These are phyloP conservation scores for Hyperoodon ampullatus DNA, from an alignment of 2,113 vertebrate species.

Conservation along the genomic window DNA sequence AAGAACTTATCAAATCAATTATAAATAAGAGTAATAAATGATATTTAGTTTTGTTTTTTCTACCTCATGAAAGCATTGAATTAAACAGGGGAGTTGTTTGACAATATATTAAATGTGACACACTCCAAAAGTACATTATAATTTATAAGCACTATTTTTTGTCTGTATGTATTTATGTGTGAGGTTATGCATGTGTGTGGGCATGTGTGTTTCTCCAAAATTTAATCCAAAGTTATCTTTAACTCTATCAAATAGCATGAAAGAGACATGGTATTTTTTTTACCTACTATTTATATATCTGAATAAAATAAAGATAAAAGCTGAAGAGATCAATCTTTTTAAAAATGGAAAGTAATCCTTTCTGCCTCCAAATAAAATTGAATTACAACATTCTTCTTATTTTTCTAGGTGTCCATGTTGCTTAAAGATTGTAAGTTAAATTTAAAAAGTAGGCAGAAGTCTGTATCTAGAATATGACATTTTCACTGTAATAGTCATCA, in stretches of 20 bases:
- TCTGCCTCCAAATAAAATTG: constrained; percentile 36
- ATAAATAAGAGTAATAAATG: background rate
- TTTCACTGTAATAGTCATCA: constrained; percentile 5
- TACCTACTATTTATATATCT: background rate
- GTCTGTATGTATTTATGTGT: background rate
- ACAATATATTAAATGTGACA: background rate
- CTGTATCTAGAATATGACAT: background rate
- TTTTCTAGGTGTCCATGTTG: background rate
- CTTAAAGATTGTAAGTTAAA: constrained; percentile 4
- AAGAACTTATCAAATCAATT: background rate
- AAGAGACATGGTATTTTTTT: background rate
- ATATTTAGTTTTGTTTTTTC: background rate
- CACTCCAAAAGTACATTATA: background rate
- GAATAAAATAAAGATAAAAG: background rate
- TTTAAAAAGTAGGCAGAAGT: background rate
- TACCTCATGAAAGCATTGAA: background rate
- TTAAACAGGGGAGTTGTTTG: background rate
- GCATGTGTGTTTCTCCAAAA: background rate
- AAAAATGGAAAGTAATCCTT: background rate
- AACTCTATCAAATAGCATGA: background rate
- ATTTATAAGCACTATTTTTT: background rate
- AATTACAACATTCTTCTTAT: background rate
- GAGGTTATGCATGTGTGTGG: background rate
- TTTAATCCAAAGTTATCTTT: background rate
- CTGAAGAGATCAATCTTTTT: background rate